Conservation (phyloP, 2,797 vertebrate genomes). For the Paguma larvata region DNA sequence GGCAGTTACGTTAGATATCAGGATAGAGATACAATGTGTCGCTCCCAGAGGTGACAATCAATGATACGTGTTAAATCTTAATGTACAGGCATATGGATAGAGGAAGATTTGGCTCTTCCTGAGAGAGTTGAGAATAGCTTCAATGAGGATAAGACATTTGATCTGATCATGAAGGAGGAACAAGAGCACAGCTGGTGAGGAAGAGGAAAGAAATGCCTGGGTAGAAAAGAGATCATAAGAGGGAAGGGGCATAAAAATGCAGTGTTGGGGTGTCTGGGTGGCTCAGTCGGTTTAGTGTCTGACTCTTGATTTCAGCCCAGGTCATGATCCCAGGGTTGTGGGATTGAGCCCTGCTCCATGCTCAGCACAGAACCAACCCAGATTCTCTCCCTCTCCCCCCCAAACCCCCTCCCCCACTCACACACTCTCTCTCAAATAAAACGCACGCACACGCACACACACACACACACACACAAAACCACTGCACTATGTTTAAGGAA, state of each 20-base stretch:
- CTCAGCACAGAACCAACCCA: too few relatives aligned
- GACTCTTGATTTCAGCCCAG: too few relatives aligned
- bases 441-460: too few relatives aligned
- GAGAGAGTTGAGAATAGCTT: not conserved
- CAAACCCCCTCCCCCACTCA: too few relatives aligned
- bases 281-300: too few relatives aligned
- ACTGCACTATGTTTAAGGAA: not conserved
- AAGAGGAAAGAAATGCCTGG: not conserved
- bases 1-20: not conserved
- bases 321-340: too few relatives aligned
- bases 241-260: not conserved
- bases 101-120: not conserved
- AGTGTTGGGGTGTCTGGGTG: too few relatives aligned
- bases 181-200: not conserved
- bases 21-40: not conserved
- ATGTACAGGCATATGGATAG: not conserved
- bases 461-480: too few relatives aligned
- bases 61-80: not conserved
- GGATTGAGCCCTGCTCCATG: too few relatives aligned
- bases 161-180: not conserved
- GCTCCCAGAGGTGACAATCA: not conserved
- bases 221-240: not conserved
- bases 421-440: too few relatives aligned
- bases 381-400: too few relatives aligned
- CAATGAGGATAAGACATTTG: not conserved